Base-by-base conservation (phyloP, 1,140 invertebrate genomes). In the Dreissena rostriformis region DNA sequence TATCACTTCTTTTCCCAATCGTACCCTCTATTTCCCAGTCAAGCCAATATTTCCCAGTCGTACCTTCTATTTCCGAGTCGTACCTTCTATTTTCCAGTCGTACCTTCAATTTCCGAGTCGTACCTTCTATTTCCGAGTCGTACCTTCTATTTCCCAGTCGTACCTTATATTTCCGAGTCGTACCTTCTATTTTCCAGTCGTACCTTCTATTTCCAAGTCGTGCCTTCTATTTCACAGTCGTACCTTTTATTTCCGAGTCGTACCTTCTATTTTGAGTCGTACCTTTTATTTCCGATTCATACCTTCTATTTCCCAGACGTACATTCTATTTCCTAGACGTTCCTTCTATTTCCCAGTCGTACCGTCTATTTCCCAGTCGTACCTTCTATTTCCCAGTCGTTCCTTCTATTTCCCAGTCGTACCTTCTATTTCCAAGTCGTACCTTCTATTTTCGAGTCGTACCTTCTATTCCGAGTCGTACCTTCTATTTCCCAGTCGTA, bases 341-440 rank as follows among this genome's bases (percentile, higher is more conserved):
- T n/a, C n/a, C n/a, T n/a, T n/a, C n/a, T n/a, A 4, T 52, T 74
- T 22, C 11, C 28, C 1, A 28, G 19, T n/a, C 14, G 15, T 53
- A 22, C 68, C 29, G 0, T 51, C 68, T 53, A 53, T 73, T 53
- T 24, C 71, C 10, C 49, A 73, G 24, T 53, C 55, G 49, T 57
- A 84, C 82, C 82, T 24, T 84, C 82, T n/a, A 84, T 84, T 29
- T 84, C 82, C 81, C 81, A 83, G 51, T 83, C 81, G 22, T 83
- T 55, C 82, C 82, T 57, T 2, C 12, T 19, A 52, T 39, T 39
- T 5, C 2, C 39, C 39, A 39, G 39, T 39, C 2, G 39, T 39
- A 39, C 39, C 39, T 39, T 39, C 39, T 14, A n/a, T 52, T 74
- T 22, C 19, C 28, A 1, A 28, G 19, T n/a, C 22, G 15, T 53